Percentiles rank a stretch among this genome's conserved stretches.
Conservation (phyloP, 2,888 invertebrate genomes). For the Pediacus dermestoides region DNA sequence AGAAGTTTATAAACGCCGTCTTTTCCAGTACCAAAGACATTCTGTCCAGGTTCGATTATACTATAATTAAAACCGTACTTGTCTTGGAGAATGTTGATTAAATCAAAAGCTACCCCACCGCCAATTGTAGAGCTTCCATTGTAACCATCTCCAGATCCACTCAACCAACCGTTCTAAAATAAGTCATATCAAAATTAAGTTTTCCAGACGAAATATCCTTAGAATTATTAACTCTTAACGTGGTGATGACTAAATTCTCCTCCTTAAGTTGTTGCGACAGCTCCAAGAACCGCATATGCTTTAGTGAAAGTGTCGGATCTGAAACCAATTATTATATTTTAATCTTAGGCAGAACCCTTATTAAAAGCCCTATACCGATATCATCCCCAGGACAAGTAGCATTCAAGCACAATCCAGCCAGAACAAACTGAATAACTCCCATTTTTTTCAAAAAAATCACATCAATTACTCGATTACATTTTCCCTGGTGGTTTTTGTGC, state of each 20-base stretch:
- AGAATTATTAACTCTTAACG: conserved; percentile 22
- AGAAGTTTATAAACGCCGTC: conserved; percentile 65
- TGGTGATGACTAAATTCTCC: conserved; percentile 28
- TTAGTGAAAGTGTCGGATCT: conserved; percentile 14
- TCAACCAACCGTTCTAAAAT: conserved; percentile 61
- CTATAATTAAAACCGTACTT: conserved; percentile 74
- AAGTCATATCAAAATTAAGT: conserved; percentile 4
- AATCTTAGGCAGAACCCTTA: conserved; percentile 1
- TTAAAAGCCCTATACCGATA: neutral
- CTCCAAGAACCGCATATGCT: conserved; percentile 7
- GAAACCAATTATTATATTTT: conserved; percentile 8
- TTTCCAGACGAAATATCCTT: neutral
- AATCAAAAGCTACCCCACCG: conserved; percentile 67
- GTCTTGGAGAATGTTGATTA: conserved; percentile 64
- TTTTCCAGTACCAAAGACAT: conserved; percentile 52
- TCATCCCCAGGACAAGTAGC: conserved; percentile 20
- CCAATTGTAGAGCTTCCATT: conserved; percentile 60
- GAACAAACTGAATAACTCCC: conserved; percentile 26
- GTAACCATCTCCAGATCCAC: too few relatives aligned
- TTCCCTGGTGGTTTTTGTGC: too few relatives aligned
- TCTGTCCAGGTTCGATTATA: conserved; percentile 60
- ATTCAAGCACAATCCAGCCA: conserved; percentile 28
- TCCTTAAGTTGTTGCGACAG: conserved; percentile 26
- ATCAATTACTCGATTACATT: too few relatives aligned
- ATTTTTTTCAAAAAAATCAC: too few relatives aligned